A percentile compares a stretch with the other conserved stretches of the same genome.
These are phyloP conservation scores for Caenorhabditis plicata DNA, from an alignment of 2,888 invertebrate genomes.

Conservation along the genomic window DNA sequence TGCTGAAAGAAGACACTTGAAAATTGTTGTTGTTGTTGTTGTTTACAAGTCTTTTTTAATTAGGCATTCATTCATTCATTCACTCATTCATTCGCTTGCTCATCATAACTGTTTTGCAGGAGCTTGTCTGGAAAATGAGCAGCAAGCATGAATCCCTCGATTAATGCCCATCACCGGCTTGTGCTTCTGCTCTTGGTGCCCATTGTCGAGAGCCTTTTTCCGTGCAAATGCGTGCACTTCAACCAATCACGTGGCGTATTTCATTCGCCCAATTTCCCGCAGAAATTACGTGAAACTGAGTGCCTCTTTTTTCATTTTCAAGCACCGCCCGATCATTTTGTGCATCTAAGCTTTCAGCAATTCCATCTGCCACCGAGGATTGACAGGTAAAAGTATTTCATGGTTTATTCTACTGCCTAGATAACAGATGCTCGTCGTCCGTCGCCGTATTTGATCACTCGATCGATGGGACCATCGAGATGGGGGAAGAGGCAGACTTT, in stretches of 20 bases:
- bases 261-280: conserved; percentile 43
- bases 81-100: neutral
- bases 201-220: no score
- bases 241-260: conserved; percentile 37
- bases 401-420: neutral
- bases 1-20: no score
- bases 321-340: conserved; percentile 35
- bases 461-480: conserved; percentile 36
- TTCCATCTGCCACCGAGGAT: conserved; percentile 34
- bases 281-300: conserved; percentile 16
- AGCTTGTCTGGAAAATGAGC: neutral
- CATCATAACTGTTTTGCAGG: neutral
- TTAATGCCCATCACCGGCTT: conserved; percentile 1
- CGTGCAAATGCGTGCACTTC: conserved; percentile 41
- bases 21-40: neutral
- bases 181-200: conserved; percentile 2
- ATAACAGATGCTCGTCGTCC: conserved; percentile 35
- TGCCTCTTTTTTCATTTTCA: conserved; percentile 47
- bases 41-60: neutral
- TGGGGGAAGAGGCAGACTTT: conserved; percentile 34
- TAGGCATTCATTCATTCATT: neutral
- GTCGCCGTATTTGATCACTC: conserved; percentile 42
- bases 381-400: conserved; percentile 21
- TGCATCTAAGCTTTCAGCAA: conserved; percentile 33
- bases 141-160: no score